Base-by-base conservation (phyloP, 2,888 invertebrate species). In the Gerris lacustris region DNA sequence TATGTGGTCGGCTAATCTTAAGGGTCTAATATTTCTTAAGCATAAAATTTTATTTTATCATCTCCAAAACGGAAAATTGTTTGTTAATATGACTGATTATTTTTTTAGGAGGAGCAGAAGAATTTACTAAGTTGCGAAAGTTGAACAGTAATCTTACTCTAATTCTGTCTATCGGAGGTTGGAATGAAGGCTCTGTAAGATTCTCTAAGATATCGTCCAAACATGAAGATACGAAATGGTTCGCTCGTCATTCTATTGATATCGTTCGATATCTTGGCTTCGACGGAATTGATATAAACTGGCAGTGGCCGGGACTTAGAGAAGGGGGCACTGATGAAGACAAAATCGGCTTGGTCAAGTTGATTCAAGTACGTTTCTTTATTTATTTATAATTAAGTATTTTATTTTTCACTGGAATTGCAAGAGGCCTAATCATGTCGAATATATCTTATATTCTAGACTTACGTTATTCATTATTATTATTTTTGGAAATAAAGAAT, bases 261-360 rank as follows among this genome's bases (percentile, higher is more conserved):
- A 9, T 55, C 9, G 55, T 55, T 15, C 9, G 55, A 15, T 55
- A 55, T 55, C 9, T 55, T 15, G 11, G 15, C 11, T 69, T 64
- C 63, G 69, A 69, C 44, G 69, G 69, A 44, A 62, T 69, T n/a
- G 69, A 69, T 64, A n/a, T 69, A 6, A 63, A 69, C 45, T 69
- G 69, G 69, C 44, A 69, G 11, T 64, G n/a, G 62, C 69, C 69
- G 9, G 69, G 44, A 63, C 6, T 63, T n/a, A 63, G 69, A 64
- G 69, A 63, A 43, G 69, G 69, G 6, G 44, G 17, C 5, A 55
- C 11, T 55, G 43, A 6, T 63, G 63, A 63, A 17, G 69, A 69
- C 9, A 69, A 69, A 69, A 11, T 17, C 11, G 63, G 63, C 45
- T 69, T n/a, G 15, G 45, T 63, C 7, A 9, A 2, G 15, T 45